A percentile compares a stretch with the other conserved stretches of the same genome.
Evolutionary conservation across 2,797 vertebrate genomes (phyloP).

Genomic region (Geotria australis): DNA sequence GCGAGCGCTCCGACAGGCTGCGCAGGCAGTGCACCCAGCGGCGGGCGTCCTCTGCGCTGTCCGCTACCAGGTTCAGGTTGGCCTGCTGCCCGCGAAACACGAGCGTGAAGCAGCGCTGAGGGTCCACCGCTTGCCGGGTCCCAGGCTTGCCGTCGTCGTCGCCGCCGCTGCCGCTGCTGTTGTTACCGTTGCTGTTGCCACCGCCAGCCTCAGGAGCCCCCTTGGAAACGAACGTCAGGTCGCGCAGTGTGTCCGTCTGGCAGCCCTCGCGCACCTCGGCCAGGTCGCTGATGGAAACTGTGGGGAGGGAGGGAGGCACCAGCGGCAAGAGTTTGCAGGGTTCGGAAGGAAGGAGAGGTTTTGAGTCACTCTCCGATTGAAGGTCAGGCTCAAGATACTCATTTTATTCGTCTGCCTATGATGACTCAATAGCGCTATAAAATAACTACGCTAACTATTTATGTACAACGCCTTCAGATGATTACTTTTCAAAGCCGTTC

Average conservation of each 20-base stretch:
- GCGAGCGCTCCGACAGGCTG: constrained; percentile 36
- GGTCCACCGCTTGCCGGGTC: background rate
- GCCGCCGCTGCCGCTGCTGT: too few species aligned
- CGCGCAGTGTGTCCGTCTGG: constrained; percentile 55
- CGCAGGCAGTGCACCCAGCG: constrained; percentile 51
- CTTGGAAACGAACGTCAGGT: constrained; percentile 25
- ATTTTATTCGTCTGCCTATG: too few species aligned
- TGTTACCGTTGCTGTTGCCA: too few species aligned
- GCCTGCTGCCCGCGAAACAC: constrained; percentile 59
- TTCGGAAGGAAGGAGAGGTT: too few species aligned
- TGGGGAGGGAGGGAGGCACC: background rate
- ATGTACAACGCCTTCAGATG: too few species aligned
- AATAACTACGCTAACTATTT: too few species aligned
- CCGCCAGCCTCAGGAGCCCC: constrained; percentile 15
- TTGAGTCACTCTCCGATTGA: too few species aligned
- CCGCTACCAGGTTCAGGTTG: constrained; percentile 59
- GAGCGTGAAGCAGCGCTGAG: constrained; percentile 43
- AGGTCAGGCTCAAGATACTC: too few species aligned
- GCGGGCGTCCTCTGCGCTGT: constrained; percentile 28
- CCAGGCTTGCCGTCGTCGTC: too few species aligned
- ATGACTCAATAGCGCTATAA: too few species aligned
- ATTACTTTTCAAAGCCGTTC: too few species aligned
- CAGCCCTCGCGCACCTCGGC: constrained; percentile 55
- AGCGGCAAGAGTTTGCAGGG: background rate
- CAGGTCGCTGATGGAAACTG: constrained; percentile 60